phyloP scores from a whole-genome alignment of 1,140 invertebrate species.

The Belonocnema kinseyi region DNA sequence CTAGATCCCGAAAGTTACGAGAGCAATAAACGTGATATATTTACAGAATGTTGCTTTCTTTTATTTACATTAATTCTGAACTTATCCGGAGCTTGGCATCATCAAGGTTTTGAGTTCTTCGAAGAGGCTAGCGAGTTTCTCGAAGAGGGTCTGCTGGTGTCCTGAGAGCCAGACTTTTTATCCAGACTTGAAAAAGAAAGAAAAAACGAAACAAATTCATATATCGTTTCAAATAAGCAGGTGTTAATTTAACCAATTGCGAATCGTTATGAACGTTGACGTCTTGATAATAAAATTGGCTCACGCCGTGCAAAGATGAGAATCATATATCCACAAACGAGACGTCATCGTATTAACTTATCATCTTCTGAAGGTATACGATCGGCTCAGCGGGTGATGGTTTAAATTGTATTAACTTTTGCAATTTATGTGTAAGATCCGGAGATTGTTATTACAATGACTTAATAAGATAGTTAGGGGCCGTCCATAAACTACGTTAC shows the following conservation, averaged over 20 bases:
- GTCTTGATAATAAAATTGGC: conserved; percentile 32
- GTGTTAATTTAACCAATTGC: background rate
- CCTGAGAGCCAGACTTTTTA: conserved; percentile 63
- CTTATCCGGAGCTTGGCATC: background rate
- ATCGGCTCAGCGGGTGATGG: conserved; percentile 17
- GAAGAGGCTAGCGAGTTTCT: conserved; percentile 58
- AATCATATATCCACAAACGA: conserved; percentile 3
- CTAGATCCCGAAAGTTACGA: background rate
- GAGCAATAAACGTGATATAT: background rate
- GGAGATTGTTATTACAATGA: background rate
- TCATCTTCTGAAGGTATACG: conserved; percentile 1
- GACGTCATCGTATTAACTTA: conserved; percentile 13
- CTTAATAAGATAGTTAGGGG: background rate
- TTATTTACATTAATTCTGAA: conserved; percentile 13
- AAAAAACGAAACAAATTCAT: conserved; percentile 31
- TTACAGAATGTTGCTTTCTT: background rate
- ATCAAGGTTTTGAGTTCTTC: conserved; percentile 10
- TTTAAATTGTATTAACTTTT: conserved; percentile 28
- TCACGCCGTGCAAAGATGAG: background rate
- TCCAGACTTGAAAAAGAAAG: conserved; percentile 59
- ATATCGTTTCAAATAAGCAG: conserved; percentile 27
- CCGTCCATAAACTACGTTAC: too few species aligned
- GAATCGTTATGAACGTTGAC: background rate
- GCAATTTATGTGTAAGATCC: conserved; percentile 17
- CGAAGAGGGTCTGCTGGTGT: conserved; percentile 68